These are phyloP conservation scores for Drosophila eohydei DNA, from an alignment of 2,888 invertebrate species.

Conservation along the genomic window DNA sequence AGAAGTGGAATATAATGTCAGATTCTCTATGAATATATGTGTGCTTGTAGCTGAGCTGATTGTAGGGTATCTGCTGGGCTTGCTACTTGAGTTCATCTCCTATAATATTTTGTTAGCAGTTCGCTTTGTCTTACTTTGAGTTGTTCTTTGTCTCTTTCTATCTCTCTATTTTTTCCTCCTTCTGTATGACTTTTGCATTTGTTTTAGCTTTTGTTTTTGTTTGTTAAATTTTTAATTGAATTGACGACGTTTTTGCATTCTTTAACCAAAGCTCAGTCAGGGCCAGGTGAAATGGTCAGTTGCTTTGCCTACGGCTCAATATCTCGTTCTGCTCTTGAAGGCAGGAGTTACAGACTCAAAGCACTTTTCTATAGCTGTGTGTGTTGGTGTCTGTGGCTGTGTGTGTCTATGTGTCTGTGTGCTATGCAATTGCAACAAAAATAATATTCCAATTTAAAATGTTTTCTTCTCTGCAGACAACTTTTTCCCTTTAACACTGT, in stretches of 20 bases:
- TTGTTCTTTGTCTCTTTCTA: slow-evolving; percentile 36
- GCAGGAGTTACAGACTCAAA: slow-evolving; percentile 5
- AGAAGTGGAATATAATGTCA: no score
- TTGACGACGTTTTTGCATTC: slow-evolving; percentile 49
- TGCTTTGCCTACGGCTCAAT: slow-evolving; percentile 1
- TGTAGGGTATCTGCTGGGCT: not conserved
- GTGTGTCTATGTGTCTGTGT: slow-evolving; percentile 7
- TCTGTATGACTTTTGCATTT: slow-evolving; percentile 15
- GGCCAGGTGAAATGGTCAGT: not conserved
- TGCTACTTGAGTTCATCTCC: not conserved
- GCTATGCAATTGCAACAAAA: slow-evolving; percentile 45
- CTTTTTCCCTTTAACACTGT: slow-evolving; percentile 12
- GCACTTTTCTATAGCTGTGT: slow-evolving; percentile 7
- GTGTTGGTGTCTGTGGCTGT: not conserved
- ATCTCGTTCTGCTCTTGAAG: not conserved
- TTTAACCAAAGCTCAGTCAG: not conserved
- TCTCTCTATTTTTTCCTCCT: not conserved
- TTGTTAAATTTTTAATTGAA: slow-evolving; percentile 75
- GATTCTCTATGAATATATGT: not conserved
- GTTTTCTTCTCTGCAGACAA: slow-evolving; percentile 7
- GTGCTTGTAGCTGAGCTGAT: not conserved
- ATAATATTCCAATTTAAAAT: slow-evolving; percentile 51
- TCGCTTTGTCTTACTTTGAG: slow-evolving; percentile 46
- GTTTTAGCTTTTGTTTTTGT: slow-evolving; percentile 28
- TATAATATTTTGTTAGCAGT: slow-evolving; percentile 22